Evolutionary conservation across 2,797 vertebrate species (phyloP), one percentile per base, ranked within the genome.

Genomic region (Manis javanica): DNA sequence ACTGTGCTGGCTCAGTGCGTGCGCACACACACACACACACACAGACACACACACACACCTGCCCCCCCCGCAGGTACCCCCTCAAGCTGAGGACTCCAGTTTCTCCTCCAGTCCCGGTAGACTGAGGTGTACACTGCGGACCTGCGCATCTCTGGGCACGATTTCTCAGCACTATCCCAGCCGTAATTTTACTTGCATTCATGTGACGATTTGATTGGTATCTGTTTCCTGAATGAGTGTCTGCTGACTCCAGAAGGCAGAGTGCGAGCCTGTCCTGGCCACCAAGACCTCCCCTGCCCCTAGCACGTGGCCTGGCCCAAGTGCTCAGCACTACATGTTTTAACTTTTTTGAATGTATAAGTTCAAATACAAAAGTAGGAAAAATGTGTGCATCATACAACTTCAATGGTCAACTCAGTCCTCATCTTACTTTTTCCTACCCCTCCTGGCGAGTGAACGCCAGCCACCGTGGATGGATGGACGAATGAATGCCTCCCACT

Each of bases 181-280:
- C 66, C 66, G 11, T 53, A 81, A 55, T 77, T 55, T 66, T 37
- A 66, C 79, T 96, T 71, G 24, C 78, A 84, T 39, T 82, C 94
- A 84, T 79, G 83, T 83, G 97, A 96, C 34, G n/a, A 24, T 57
- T 46, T 89, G 93, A 89, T 87, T 83, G n/a, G 24, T 37, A 84
- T 87, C 61, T 88, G 55, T 66, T 95, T 97, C 89, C 96, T 91
- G 87, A 68, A 68, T 75, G 46, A 90, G 37, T 75, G 11, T 61
- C 83, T 79, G 39, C 6, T 91, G 51, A 63, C 59, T 90, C 49
- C n/a, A 63, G 29, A 71, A 83, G n/a, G 49, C 63, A 55, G 59
- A 90, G 26, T 46, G 39, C 69, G 34, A 95, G 86, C 31, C 79
- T 69, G 37, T 51, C 63, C 55, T 66, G 55, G 59, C 59, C 57